Conservation (phyloP, 2,888 invertebrate species). For the Yponomeuta cagnagella region DNA sequence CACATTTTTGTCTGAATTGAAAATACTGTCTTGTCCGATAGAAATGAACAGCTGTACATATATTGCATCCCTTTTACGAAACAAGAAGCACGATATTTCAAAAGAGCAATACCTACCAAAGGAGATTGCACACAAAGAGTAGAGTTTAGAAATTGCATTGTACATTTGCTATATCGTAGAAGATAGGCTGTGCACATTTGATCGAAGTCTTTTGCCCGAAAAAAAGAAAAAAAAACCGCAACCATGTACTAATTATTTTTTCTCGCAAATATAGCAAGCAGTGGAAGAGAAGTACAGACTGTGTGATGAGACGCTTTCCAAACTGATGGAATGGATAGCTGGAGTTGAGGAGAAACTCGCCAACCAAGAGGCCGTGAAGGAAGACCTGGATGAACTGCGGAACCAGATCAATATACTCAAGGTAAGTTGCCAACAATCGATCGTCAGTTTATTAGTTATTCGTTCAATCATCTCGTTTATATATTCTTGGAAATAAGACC, state of each 20-base stretch:
- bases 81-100: conserved; percentile 7
- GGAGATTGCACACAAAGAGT: neutral
- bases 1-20: no score
- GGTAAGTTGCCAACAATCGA: conserved; percentile 56
- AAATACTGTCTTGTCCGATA: conserved; percentile 5
- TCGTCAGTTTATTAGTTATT: neutral
- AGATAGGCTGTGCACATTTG: conserved; percentile 21
- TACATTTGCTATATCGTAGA: conserved; percentile 31
- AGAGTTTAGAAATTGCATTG: conserved; percentile 29
- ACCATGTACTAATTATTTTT: conserved; percentile 26
- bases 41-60: neutral
- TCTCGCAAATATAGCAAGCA: conserved; percentile 84
- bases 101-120: conserved; percentile 1
- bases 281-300: conserved; percentile 95
- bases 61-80: conserved; percentile 1
- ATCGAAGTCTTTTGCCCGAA: neutral
- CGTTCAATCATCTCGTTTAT: neutral
- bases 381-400: conserved; percentile 88
- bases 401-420: conserved; percentile 93
- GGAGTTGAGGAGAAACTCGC: conserved; percentile 90
- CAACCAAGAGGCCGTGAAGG: conserved; percentile 89
- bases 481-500: no score
- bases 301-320: conserved; percentile 90
- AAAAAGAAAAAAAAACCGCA: neutral
- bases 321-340: conserved; percentile 90